Conservation (phyloP, 2,888 invertebrate genomes). For the Eurytoma adleriae region DNA sequence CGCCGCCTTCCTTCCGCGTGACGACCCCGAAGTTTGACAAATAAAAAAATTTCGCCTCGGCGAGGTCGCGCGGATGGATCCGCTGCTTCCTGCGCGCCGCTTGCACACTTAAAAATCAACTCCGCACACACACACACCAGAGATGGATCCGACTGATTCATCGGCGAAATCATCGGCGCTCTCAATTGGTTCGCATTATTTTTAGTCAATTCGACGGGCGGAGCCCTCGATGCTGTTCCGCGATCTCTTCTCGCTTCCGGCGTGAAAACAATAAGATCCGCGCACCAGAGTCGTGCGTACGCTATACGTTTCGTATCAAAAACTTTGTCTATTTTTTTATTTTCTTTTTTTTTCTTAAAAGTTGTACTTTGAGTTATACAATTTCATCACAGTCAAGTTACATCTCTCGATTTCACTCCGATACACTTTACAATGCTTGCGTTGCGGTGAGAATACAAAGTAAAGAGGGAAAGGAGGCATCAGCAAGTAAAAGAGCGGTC, state of each 20-base stretch:
- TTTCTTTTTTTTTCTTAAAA: constrained; percentile 26
- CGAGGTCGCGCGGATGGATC: background rate
- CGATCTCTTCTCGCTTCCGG: background rate
- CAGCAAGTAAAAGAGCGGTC: background rate
- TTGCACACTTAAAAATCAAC: constrained; percentile 35
- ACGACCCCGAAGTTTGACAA: constrained; percentile 2
- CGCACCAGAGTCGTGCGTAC: constrained; percentile 1
- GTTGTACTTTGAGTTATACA: constrained; percentile 48
- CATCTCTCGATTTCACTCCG: constrained; percentile 26
- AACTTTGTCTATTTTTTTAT: background rate
- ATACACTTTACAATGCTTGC: background rate
- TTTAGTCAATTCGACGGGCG: constrained; percentile 35
- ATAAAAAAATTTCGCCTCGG: constrained; percentile 29
- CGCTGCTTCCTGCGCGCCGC: background rate
- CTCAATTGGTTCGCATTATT: constrained; percentile 35
- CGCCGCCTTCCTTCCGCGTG: background rate
- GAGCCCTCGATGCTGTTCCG: constrained; percentile 39
- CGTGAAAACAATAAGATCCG: background rate
- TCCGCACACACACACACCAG: constrained; percentile 33
- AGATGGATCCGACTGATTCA: constrained; percentile 52
- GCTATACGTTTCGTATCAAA: background rate
- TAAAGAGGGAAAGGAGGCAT: background rate
- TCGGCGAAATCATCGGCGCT: constrained; percentile 29
- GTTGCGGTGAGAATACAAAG: background rate
- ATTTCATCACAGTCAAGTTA: constrained; percentile 53